Percentiles rank a stretch among this genome's conserved stretches.
These are phyloP conservation scores for Pardalotus punctatus DNA, from an alignment of 2,113 vertebrate species.

Conservation along the genomic window DNA sequence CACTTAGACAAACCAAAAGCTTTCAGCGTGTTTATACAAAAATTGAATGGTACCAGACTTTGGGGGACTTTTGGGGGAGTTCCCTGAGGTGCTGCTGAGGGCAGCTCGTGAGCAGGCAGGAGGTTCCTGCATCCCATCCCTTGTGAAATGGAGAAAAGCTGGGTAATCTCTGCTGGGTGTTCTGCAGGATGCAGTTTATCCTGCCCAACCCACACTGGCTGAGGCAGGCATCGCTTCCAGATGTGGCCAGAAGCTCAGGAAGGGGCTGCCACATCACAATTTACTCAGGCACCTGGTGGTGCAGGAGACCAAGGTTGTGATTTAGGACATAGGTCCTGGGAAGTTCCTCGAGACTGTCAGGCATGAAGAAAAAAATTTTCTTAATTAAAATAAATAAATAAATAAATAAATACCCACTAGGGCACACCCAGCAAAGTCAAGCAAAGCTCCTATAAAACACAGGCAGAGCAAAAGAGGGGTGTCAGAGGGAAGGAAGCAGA, in stretches of 20 bases:
- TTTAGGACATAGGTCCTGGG: neutral
- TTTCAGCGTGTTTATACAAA: neutral
- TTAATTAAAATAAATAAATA: neutral
- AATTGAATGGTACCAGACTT: fast-evolving
- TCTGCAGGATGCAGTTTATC: neutral
- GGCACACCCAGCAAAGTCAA: neutral
- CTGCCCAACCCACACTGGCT: neutral
- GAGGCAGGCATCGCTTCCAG: neutral
- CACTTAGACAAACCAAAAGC: neutral
- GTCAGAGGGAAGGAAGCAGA: neutral
- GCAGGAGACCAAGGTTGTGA: neutral
- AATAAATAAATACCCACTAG: neutral
- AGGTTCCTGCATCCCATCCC: neutral
- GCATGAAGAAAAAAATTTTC: neutral
- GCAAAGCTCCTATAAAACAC: neutral
- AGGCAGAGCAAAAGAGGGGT: neutral
- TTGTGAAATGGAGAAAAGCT: neutral
- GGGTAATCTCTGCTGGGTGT: neutral
- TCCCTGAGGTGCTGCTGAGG: neutral
- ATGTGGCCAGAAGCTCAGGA: neutral
- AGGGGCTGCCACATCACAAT: neutral
- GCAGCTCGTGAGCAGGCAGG: neutral
- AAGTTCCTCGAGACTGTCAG: neutral
- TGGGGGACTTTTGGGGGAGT: neutral
- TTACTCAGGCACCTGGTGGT: too few relatives aligned